Base-by-base conservation (phyloP, 2,888 invertebrate species). In the Hemistola chrysoprasaria region DNA sequence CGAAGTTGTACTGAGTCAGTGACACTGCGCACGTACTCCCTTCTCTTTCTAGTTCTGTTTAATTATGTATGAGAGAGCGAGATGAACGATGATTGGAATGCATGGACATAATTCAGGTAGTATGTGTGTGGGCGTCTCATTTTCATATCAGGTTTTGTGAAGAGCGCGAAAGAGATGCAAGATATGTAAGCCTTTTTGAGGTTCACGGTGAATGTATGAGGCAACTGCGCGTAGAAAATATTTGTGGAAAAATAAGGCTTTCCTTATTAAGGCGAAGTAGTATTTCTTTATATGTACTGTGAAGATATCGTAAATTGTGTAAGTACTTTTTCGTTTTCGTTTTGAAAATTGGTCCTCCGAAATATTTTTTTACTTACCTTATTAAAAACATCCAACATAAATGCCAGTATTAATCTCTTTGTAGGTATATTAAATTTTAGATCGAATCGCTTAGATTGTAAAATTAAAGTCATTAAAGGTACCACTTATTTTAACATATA, bases 221-320 rank as follows among this genome's bases (percentile, higher is more conserved):
- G 75, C 75, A 78, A 74, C 81, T 55, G 49, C 59, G 76, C 67
- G 52, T 77, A 71, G 74, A 76, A 78, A 80, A 78, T 72, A 62
- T n/a, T n/a, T 73, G 60, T 68, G 69, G 73, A 76, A 80, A 81
- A 83, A 74, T 78, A 61, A 84, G 84, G 84, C 78, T 85, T 81
- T 80, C 66, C 53, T 71, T 50, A 64, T 82, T 83, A 86, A 87
- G 80, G 79, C 48, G 58, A 66, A 52, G 69, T 16, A 1, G 1
- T 16, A 28, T 16, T 39, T 8, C 22, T 20, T 16, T 16, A 3
- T 16, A 4, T 16, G 2, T 16, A 3, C 4, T 16, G 16, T 16
- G 16, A 3, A 16, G 3, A 3, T 16, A n/a, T n/a, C n/a, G n/a
- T n/a, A n/a, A n/a, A n/a, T n/a, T n/a, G n/a, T n/a, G n/a, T n/a